Percentiles rank a stretch among this genome's conserved stretches.
phyloP scores from a whole-genome alignment of 2,888 invertebrate species.

The Habroteleia sp. region DNA sequence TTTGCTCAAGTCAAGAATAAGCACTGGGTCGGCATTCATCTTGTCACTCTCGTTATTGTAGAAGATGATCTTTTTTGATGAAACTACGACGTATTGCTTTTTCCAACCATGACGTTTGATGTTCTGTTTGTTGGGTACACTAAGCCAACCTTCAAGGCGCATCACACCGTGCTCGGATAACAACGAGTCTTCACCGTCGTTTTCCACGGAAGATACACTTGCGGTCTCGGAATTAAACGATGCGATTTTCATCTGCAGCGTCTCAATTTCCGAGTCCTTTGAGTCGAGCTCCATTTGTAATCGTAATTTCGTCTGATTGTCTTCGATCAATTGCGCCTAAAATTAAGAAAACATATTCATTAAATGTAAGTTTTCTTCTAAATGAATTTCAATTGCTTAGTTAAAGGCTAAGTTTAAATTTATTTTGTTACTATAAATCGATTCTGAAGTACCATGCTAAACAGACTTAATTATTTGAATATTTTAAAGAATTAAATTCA shows the following conservation, averaged over 20 bases:
- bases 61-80: slow-evolving; percentile 97
- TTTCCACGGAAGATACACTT: slow-evolving; percentile 94
- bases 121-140: slow-evolving; percentile 97
- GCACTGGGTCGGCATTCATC: slow-evolving; percentile 95
- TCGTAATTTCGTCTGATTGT: slow-evolving; percentile 88
- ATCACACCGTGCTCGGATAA: slow-evolving; percentile 85
- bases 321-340: slow-evolving; percentile 91
- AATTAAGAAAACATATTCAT: too few species aligned
- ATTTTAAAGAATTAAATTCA: too few species aligned
- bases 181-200: slow-evolving; percentile 88
- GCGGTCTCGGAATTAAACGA: slow-evolving; percentile 92
- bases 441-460: too few species aligned
- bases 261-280: slow-evolving; percentile 97
- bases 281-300: slow-evolving; percentile 98
- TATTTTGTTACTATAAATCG: too few species aligned
- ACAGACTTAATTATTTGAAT: too few species aligned
- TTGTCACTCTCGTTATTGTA: slow-evolving; percentile 97
- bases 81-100: slow-evolving; percentile 97
- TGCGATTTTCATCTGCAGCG: slow-evolving; percentile 91
- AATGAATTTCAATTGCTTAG: too few species aligned
- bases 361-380: too few species aligned
- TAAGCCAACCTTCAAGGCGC: slow-evolving; percentile 96
- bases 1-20: slow-evolving; percentile 98
- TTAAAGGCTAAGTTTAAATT: background rate
- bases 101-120: slow-evolving; percentile 98